A percentile compares a stretch with the other conserved stretches of the same genome.
phyloP scores from a whole-genome alignment of 2,888 invertebrate genomes.

The Chymomyza caudatula region DNA sequence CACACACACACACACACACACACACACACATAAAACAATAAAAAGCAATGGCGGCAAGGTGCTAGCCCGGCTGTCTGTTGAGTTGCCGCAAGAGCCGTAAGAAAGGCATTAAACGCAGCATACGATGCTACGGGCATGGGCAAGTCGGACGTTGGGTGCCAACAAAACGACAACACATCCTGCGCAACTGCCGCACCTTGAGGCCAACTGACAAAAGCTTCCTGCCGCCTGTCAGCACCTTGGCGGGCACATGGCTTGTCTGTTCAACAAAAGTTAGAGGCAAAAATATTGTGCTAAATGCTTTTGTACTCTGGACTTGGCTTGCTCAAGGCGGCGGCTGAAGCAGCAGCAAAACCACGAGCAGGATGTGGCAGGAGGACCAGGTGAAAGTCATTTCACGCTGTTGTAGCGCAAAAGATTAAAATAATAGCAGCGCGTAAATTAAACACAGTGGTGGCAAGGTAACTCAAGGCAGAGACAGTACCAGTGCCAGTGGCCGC shows the following conservation, averaged over 20 bases:
- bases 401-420: constrained; percentile 73
- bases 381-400: constrained; percentile 74
- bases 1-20: not conserved
- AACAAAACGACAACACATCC: constrained; percentile 18
- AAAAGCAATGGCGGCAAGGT: constrained; percentile 39
- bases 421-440: constrained; percentile 74
- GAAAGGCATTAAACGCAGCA: not conserved
- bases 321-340: constrained; percentile 25
- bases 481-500: not conserved
- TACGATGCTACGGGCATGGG: not conserved
- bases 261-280: constrained; percentile 14
- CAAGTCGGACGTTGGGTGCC: not conserved
- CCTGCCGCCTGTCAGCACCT: constrained; percentile 45
- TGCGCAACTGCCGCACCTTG: constrained; percentile 25
- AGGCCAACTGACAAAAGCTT: constrained; percentile 49
- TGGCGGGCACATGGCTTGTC: not conserved
- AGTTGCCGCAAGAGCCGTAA: not conserved
- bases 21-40: constrained; percentile 56
- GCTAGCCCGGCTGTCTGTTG: constrained; percentile 7
- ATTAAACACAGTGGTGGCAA: constrained; percentile 55
- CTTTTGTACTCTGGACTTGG: constrained; percentile 45
- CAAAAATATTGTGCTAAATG: constrained; percentile 57
- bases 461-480: not conserved
- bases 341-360: not conserved
- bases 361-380: constrained; percentile 16